Evolutionary conservation across 2,888 invertebrate species (phyloP), one percentile per base, ranked within the genome.

Genomic region (Meloe dianella): DNA sequence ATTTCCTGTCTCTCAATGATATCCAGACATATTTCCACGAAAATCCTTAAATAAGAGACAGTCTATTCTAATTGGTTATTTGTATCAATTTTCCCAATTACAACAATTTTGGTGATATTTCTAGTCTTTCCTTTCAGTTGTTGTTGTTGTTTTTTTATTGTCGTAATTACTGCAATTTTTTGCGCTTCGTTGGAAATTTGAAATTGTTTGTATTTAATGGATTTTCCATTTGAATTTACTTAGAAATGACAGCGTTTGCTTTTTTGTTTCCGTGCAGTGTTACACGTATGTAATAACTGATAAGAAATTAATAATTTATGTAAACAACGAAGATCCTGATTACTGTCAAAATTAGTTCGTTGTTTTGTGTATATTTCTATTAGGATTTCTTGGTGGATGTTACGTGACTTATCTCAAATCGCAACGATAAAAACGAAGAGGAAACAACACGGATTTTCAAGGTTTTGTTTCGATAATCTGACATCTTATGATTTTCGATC

Each of bases 371-470:
- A 32, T 32, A 10, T 32, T 32, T 9, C 1, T 10, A 10, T 32
- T 32, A 27, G 27, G 4, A 27, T 27, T 27, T 27, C 27, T 27
- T 27, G 27, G 27, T 27, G 27, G 27, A 2, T 27, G 27, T 27
- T 41, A 41, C 41, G 41, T 41, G 41, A 41, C 41, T 41, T n/a
- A 41, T 41, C 41, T 41, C 41, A 41, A 41, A 17, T 41, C 8
- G 17, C n/a, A n/a, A n/a, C n/a, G n/a, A 17, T 17, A 41, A 4
- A 17, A 35, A 35, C 2, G 2, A 7, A 35, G 6, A 2, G 4
- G 6, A 35, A 12, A 7, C 10, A 14, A 4, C 14, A 35, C 35
- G 14, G 35, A 3, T 35, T 35, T 35, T 10, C 2, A 35, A 35
- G 32, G 32, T 32, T 32, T 32, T 32, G 10, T 5, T 35, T 35